Evolutionary conservation across 2,888 invertebrate species (phyloP).

Genomic region (Byasa hedistus): DNA sequence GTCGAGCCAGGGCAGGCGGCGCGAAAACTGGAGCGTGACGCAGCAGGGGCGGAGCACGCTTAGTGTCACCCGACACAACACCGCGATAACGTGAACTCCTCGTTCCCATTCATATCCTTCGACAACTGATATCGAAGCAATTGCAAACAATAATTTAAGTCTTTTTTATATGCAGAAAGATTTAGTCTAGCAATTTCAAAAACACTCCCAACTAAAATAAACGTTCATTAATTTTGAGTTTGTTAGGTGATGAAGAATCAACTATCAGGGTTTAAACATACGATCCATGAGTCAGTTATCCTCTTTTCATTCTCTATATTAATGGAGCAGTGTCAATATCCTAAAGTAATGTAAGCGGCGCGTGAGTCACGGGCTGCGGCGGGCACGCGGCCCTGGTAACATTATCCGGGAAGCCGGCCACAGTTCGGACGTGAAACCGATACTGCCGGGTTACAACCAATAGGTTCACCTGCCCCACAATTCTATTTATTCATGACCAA

Average conservation of each 20-base stretch:
- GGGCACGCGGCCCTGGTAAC: constrained; percentile 29
- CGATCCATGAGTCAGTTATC: neutral
- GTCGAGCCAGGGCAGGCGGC: constrained; percentile 41
- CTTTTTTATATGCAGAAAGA: too few species aligned
- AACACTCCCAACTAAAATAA: too few species aligned
- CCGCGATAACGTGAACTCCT: constrained; percentile 49
- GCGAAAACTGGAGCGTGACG: constrained; percentile 58
- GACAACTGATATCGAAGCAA: constrained; percentile 21
- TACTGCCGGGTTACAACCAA: constrained; percentile 8
- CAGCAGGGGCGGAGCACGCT: constrained; percentile 40
- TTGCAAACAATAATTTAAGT: too few species aligned
- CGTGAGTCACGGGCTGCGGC: constrained; percentile 25
- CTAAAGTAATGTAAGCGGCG: neutral
- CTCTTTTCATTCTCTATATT: neutral
- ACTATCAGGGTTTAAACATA: too few species aligned
- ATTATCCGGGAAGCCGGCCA: constrained; percentile 42
- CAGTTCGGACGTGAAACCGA: constrained; percentile 34
- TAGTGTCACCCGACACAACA: constrained; percentile 42
- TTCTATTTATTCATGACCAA: neutral
- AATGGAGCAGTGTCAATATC: constrained; percentile 19
- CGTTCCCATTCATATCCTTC: constrained; percentile 52
- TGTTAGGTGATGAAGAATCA: too few species aligned
- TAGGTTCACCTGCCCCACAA: constrained; percentile 13
- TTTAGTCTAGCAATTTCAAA: too few species aligned
- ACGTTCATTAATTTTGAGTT: too few species aligned